A percentile compares a stretch with the other conserved stretches of the same genome.
phyloP scores from a whole-genome alignment of 2,113 vertebrate species.

The Xenopus laevis region DNA sequence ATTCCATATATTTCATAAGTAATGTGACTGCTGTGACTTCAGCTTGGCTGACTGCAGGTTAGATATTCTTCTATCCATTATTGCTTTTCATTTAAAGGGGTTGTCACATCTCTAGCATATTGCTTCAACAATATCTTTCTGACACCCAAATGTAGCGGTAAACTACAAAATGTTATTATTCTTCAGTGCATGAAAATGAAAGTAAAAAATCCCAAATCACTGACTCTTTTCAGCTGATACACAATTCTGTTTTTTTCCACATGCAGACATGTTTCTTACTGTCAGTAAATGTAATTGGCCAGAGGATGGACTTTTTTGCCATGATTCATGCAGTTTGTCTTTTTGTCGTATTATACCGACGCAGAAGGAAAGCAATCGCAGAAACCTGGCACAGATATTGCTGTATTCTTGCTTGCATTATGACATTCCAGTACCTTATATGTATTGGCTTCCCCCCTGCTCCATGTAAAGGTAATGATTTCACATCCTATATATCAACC shows the following conservation, averaged over 20 bases:
- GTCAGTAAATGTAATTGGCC: constrained; percentile 90
- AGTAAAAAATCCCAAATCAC: no score
- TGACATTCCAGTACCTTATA: constrained; percentile 89
- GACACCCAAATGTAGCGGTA: no score
- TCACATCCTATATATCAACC: not conserved
- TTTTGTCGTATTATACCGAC: constrained; percentile 83
- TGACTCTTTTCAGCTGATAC: no score
- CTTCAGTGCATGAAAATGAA: no score
- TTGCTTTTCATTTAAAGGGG: no score
- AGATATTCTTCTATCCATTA: no score
- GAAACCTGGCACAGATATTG: constrained; percentile 98
- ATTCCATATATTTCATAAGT: no score
- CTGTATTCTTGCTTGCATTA: constrained; percentile 88
- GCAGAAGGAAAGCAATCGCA: constrained; percentile 91
- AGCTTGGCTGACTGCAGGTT: no score
- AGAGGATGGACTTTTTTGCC: constrained; percentile 96
- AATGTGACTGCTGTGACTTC: no score
- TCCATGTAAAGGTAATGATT: constrained; percentile 77
- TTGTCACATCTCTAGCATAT: no score
- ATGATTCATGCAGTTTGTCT: constrained; percentile 91
- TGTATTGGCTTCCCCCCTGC: constrained; percentile 96
- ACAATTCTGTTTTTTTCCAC: not conserved
- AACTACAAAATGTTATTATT: no score
- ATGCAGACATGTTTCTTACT: constrained; percentile 89
- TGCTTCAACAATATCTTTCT: no score